Evolutionary conservation across 2,888 invertebrate species (phyloP).

Genomic region (Conchocele bisecta): DNA sequence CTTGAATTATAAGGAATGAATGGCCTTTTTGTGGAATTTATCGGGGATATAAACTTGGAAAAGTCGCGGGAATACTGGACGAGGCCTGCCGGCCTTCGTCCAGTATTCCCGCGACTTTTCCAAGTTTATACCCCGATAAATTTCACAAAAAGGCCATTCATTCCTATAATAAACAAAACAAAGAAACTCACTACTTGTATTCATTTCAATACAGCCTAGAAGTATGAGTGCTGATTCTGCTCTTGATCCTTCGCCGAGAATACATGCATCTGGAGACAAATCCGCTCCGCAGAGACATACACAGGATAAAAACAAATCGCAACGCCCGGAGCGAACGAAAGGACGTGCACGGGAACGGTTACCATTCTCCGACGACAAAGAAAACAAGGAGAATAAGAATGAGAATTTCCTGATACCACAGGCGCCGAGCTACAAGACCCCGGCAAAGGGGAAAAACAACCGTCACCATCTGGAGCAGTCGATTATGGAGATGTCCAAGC

Average conservation of each 20-base stretch:
- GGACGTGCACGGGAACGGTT: conserved; percentile 70
- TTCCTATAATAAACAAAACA: too few species aligned
- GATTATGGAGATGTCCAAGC: conserved; percentile 49
- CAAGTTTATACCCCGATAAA: too few species aligned
- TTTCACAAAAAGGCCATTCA: too few species aligned
- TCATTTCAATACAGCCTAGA: conserved; percentile 38
- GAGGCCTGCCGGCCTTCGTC: too few species aligned
- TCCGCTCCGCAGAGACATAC: conserved; percentile 11
- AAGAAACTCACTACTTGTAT: too few species aligned
- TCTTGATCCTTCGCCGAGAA: conserved; percentile 30
- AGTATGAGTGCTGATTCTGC: conserved; percentile 64
- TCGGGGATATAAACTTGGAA: too few species aligned
- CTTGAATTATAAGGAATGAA: too few species aligned
- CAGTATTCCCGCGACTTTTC: too few species aligned
- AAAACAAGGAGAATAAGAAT: conserved; percentile 60
- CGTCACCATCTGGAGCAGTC: conserved; percentile 48
- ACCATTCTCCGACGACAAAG: conserved; percentile 66
- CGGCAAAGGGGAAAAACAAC: conserved; percentile 49
- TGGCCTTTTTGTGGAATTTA: too few species aligned
- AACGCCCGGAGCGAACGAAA: conserved; percentile 57
- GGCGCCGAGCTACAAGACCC: conserved; percentile 76
- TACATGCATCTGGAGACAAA: conserved; percentile 40
- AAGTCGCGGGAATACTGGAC: too few species aligned
- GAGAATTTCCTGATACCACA: conserved; percentile 80
- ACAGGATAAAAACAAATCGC: conserved; percentile 36